These are phyloP conservation scores for Ectemnius lituratus DNA, from an alignment of 2,888 invertebrate species.

Conservation along the genomic window DNA sequence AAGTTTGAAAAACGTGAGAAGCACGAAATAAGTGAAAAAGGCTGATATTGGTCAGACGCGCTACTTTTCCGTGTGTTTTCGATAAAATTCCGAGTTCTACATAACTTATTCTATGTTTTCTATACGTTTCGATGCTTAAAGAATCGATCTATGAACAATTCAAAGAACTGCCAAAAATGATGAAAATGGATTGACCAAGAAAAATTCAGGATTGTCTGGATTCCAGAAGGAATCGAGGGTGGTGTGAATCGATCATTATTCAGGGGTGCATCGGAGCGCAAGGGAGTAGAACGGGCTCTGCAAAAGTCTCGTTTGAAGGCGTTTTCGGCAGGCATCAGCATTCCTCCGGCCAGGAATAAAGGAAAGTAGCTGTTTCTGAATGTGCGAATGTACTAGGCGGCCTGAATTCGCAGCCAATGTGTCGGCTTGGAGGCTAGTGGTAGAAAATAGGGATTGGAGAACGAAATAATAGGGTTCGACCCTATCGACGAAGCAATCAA, in stretches of 20 bases:
- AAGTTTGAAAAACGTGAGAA: too few relatives aligned
- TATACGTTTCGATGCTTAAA: too few relatives aligned
- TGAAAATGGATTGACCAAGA: too few relatives aligned
- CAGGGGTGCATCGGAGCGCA: background rate
- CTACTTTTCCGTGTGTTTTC: too few relatives aligned
- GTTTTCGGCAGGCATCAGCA: slow-evolving; percentile 21
- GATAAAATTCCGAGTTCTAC: too few relatives aligned
- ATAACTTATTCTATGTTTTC: too few relatives aligned
- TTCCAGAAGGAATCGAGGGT: too few relatives aligned
- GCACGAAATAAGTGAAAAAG: too few relatives aligned
- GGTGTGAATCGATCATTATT: background rate
- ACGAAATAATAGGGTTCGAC: slow-evolving; percentile 75
- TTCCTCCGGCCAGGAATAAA: slow-evolving; percentile 33
- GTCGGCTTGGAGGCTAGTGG: slow-evolving; percentile 22
- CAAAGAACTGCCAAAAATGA: too few relatives aligned
- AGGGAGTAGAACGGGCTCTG: background rate
- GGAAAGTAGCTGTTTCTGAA: slow-evolving; percentile 56
- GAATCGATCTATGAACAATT: too few relatives aligned
- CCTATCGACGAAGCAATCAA: slow-evolving; percentile 75
- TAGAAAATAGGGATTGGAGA: slow-evolving; percentile 61
- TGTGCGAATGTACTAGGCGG: slow-evolving; percentile 41
- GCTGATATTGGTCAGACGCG: too few relatives aligned
- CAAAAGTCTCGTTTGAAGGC: background rate
- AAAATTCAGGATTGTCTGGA: too few relatives aligned
- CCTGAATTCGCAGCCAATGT: slow-evolving; percentile 28